phyloP scores from a whole-genome alignment of 2,888 invertebrate species.

The Hydrotaea diabolus region DNA sequence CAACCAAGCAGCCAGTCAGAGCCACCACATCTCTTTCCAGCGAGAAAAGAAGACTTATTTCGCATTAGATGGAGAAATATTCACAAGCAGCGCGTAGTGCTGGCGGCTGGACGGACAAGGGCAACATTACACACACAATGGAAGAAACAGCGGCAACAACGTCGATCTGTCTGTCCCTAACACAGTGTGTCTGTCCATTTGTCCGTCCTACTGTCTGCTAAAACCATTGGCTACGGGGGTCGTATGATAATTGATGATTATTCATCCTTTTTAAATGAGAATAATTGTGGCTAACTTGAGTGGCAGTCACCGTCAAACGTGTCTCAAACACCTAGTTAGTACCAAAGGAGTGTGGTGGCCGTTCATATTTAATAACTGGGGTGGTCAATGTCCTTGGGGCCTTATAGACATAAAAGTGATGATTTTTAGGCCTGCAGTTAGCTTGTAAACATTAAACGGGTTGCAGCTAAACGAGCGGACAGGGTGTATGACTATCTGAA shows the following conservation, averaged over 20 bases:
- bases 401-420: no score
- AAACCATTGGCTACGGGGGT: background rate
- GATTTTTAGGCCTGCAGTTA: no score
- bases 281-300: no score
- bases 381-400: no score
- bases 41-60: constrained; percentile 57
- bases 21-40: background rate
- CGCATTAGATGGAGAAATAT: constrained; percentile 11
- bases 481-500: no score
- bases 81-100: constrained; percentile 12
- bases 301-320: no score
- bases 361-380: no score
- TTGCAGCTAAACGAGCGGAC: no score
- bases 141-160: background rate
- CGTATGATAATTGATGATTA: background rate
- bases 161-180: background rate
- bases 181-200: background rate
- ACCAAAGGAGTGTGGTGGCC: no score
- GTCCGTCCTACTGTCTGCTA: constrained; percentile 1
- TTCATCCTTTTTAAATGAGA: no score
- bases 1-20: constrained; percentile 22
- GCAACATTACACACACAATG: background rate
- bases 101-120: constrained; percentile 32
- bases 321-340: no score
- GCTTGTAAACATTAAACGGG: no score